Base-by-base conservation (phyloP, 92 coral and sea anemone genomes). In the Porites evermanni region DNA sequence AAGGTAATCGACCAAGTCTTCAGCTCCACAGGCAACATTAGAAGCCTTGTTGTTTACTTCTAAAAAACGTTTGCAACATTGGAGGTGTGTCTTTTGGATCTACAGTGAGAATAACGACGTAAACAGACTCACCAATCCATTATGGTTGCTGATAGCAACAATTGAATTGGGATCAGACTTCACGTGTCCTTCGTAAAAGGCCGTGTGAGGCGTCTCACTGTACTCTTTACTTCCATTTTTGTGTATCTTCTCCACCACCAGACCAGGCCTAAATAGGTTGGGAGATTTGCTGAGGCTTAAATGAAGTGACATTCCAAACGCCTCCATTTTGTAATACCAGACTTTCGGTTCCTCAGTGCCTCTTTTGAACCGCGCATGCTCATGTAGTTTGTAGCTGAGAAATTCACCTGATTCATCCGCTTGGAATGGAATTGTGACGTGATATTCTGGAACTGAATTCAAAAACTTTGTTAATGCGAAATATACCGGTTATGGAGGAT, bases 371-470 rank as follows among this genome's bases (percentile, higher is more conserved):
- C 98, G 91, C 61, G 85, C 84, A 66, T 89, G 92, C 71, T 84
- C 84, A 18, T 87, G 89, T 12, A 95, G 91, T 68, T 96, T 88
- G 88, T 91, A 86, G 78, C 93, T 90, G 44, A 81, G 81, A 68
- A 96, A 94, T 44, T 91, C 85, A 1, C 98, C 95, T 2, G 70
- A 82, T 63, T 88, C 92, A 52, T 96, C 92, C 17, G 89, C 88
- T 82, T 78, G 98, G 86, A 91, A 91, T 2, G 98, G 98, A 23
- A 80, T 82, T 23, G 96, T 85, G 51, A 96, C 89, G 21, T 96
- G 95, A 85, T 96, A 96, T n/a, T 93, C 95, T 76, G 98, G 98
- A 67, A 96, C 98, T 95, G 8, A 7, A 64, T 50, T 1, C 53
- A 54, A 74, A 1, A 4, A 16, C 3, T 38, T 38, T 38, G 47